These are phyloP conservation scores for Hemiprocne comata DNA, from an alignment of 2,113 vertebrate species.

Conservation along the genomic window DNA sequence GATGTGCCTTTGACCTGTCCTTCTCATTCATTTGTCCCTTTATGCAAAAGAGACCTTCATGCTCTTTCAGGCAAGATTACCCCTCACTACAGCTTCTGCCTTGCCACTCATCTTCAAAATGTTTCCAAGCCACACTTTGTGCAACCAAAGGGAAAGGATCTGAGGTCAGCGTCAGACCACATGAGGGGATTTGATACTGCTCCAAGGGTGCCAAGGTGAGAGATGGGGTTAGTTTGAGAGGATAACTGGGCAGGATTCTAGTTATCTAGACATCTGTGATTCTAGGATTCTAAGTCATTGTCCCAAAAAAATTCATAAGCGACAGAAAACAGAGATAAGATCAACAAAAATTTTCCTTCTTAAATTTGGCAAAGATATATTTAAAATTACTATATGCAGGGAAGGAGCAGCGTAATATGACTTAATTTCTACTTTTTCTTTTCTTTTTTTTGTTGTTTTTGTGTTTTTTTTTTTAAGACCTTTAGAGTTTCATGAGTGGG, in stretches of 20 bases:
- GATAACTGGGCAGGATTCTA: not conserved
- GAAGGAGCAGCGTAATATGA: not conserved
- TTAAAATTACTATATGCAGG: not conserved
- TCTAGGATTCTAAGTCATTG: not conserved
- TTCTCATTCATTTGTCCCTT: not conserved
- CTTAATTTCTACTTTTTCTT: not conserved
- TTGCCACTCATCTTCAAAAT: not conserved
- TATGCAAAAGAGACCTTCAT: not conserved
- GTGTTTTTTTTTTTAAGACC: not conserved
- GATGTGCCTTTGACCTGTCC: not conserved
- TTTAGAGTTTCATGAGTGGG: not conserved
- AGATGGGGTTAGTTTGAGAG: conserved; percentile 1
- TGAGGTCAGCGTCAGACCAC: not conserved
- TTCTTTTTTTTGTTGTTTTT: no score
- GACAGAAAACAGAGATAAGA: not conserved
- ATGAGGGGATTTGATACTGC: not conserved
- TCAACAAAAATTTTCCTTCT: conserved; percentile 1
- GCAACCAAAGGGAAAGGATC: not conserved
- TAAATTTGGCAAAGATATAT: not conserved
- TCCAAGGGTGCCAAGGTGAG: not conserved
- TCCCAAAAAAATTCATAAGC: not conserved
- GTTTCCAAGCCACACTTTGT: not conserved
- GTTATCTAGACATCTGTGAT: no score
- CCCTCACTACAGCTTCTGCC: not conserved
- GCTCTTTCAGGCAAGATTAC: not conserved